A percentile compares a stretch with the other conserved stretches of the same genome.
Conservation (phyloP, 2,797 vertebrate genomes). For the Anguilla pacifica region DNA sequence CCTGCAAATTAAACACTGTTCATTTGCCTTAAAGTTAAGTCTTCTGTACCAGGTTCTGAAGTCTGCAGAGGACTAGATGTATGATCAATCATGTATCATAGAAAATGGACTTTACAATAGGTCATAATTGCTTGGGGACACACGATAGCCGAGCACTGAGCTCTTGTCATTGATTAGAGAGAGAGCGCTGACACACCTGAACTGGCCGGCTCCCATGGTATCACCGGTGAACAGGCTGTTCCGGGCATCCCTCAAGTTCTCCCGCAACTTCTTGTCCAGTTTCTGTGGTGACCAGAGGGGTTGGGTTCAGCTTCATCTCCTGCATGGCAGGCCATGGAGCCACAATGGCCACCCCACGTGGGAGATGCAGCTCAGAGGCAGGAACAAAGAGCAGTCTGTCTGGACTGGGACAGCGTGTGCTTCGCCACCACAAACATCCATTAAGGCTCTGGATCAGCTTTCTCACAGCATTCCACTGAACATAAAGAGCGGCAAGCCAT, state of each 20-base stretch:
- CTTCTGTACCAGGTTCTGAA: background rate
- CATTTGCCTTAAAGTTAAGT: background rate
- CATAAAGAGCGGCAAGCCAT: slow-evolving; percentile 4
- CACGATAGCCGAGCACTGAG: background rate
- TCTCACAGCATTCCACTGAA: slow-evolving; percentile 1
- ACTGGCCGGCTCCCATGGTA: slow-evolving; percentile 88
- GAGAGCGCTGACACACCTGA: slow-evolving; percentile 76
- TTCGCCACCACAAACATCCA: slow-evolving; percentile 33
- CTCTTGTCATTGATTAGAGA: background rate
- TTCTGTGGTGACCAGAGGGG: slow-evolving; percentile 73
- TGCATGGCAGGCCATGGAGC: background rate
- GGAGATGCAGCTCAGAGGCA: background rate
- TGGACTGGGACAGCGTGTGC: background rate
- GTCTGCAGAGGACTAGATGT: background rate
- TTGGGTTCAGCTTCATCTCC: slow-evolving; percentile 7
- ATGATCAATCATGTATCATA: background rate
- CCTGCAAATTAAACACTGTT: background rate
- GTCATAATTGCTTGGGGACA: background rate
- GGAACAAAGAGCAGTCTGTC: slow-evolving; percentile 35
- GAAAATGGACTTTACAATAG: background rate
- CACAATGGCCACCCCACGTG: background rate
- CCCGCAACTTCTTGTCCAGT: slow-evolving; percentile 95
- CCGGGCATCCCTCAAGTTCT: slow-evolving; percentile 95
- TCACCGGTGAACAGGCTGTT: slow-evolving; percentile 97
- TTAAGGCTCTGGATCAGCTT: slow-evolving; percentile 26